Evolutionary conservation across 2,888 invertebrate species (phyloP), one percentile per base, ranked within the genome.

Genomic region (Caenorhabditis wallacei): DNA sequence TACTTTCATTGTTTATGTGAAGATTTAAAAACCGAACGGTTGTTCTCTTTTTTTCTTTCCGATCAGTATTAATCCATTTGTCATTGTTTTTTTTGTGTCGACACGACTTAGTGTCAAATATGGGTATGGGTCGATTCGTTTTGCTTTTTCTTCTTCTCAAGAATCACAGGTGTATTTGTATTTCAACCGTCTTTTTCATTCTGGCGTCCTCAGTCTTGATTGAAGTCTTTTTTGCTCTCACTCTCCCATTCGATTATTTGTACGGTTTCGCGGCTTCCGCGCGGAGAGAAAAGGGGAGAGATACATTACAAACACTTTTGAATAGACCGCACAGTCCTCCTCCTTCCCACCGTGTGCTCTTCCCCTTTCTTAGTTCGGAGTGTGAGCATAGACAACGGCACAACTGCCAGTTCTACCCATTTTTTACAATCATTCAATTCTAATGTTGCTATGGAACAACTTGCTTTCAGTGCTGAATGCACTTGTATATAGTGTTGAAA

Each of bases 361-460:
- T 66, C 66, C 35, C 63, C 46, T 35, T 48, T 18, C 56, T 59
- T 18, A 16, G 61, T 48, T 51, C 40, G 40, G 40, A 48, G n/a
- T 48, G 61, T 48, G 61, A 46, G 61, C 53, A 43, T 43, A 30
- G 46, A 46, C 56, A 56, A 51, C 59, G 51, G 69, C 46, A 61
- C 48, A 53, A 16, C 37, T 48, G 46, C 46, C 18, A 48, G 46
- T 48, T 30, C 57, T n/a, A n/a, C n/a, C 40, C 48, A 57, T 66
- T 75, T 64, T 64, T 64, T 63, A 51, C 71, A 59, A 71, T 40
- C 40, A 13, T 40, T 40, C 16, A 11, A 40, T 8, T 71, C 68
- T 53, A 59, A 80, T 80, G 80, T 74, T 80, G 72, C 72, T 80
- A 69, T 80, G 80, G 80, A 72, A 80, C 69, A 80, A 80, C 68